Percentiles rank a stretch among this genome's conserved stretches.
Evolutionary conservation across 2,113 vertebrate genomes (phyloP).

Genomic region (Desmodus rotundus): DNA sequence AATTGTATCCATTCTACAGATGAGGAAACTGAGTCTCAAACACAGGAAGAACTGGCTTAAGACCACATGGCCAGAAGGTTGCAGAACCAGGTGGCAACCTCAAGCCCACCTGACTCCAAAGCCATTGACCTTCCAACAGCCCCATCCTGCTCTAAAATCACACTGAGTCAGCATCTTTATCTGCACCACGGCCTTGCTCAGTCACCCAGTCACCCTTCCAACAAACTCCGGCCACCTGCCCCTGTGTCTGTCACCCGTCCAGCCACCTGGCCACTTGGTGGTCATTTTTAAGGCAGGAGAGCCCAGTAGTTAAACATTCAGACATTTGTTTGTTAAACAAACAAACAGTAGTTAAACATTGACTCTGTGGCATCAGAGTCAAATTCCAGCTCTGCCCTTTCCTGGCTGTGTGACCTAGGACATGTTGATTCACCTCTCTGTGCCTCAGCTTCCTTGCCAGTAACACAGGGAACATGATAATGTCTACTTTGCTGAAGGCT

Average conservation of each 20-base stretch:
- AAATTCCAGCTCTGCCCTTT: not conserved
- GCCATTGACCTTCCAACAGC: not conserved
- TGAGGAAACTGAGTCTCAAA: not conserved
- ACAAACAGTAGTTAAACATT: not conserved
- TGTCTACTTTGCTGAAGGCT: not conserved
- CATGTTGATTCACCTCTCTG: not conserved
- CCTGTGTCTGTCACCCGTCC: not conserved
- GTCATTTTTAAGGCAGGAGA: not conserved
- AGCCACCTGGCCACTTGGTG: fast-evolving
- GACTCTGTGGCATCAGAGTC: not conserved
- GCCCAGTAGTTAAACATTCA: not conserved
- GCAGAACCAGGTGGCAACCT: not conserved
- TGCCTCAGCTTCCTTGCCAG: not conserved
- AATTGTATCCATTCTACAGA: not conserved
- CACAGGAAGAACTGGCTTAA: not conserved
- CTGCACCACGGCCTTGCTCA: fast-evolving
- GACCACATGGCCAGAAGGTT: not conserved
- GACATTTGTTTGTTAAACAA: no score
- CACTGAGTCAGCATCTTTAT: fast-evolving
- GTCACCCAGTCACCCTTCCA: not conserved
- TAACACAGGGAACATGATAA: fast-evolving
- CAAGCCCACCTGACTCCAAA: not conserved
- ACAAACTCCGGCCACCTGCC: not conserved
- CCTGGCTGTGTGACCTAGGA: not conserved
- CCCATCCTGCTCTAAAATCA: not conserved